Base-by-base conservation (phyloP, 2,797 vertebrate genomes). In the Antennarius maculatus region DNA sequence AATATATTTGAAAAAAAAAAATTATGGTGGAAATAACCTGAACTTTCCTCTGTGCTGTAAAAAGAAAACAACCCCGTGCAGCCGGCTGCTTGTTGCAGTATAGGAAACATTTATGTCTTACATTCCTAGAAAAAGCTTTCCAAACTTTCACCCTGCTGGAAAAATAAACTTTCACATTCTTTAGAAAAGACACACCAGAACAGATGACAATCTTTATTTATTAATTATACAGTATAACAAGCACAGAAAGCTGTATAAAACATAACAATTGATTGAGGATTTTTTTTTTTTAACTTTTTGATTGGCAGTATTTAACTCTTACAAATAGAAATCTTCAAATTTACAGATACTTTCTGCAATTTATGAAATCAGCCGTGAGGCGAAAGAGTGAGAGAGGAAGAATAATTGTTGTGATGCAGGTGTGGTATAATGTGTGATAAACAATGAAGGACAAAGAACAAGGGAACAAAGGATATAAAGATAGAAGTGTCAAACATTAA, bases 361-460 rank as follows among this genome's bases (percentile, higher is more conserved):
- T 72, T 65, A 69, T 52, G 84, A 81, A 82, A 61, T 62, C 83
- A 85, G 83, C 79, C 85, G 71, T 27, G 3, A 70, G 23, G 50
- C 17, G n/a, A 54, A 59, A 69, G 57, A 64, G 79, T n/a, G 82
- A 74, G 64, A 54, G 42, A 59, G 50, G 77, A 87, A 76, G 78
- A 75, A 80, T 86, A 66, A 79, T 68, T 6, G 23, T 23, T 23
- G 23, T 5, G 67, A 41, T 65, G 74, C 89, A 90, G 91, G 89
- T 92, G 89, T 86, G 85, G 73, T 54, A 68, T 58, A 81, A 87
- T 83, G 89, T 92, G 86, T 85, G 83, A 81, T 79, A 81, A 90
- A 89, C 85, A 92, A 70, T 84, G 76, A 57, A 73, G 74, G 67
- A 15, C 58, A 68, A 60, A 66, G 75, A 69, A 78, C 18, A 78